phyloP scores from a whole-genome alignment of 2,797 vertebrate genomes.

The Liparis tanakae region DNA sequence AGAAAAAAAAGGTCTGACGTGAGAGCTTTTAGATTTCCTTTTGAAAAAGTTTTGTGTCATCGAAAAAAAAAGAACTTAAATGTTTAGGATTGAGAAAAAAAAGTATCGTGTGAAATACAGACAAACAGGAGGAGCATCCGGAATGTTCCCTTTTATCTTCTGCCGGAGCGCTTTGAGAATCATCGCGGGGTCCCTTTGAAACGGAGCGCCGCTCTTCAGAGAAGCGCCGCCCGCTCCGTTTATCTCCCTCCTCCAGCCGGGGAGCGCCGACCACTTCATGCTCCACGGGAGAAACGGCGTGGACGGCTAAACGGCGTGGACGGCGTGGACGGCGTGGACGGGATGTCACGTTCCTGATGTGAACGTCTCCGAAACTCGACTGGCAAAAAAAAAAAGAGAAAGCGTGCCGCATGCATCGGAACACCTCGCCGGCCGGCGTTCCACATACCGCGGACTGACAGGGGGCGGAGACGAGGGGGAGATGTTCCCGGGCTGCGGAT shows the following conservation, averaged over 20 bases:
- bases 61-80: no score
- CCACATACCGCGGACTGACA: constrained; percentile 54
- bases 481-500: constrained; percentile 77
- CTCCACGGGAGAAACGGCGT: no score
- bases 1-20: constrained; percentile 68
- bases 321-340: no score
- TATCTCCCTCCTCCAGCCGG: constrained; percentile 79
- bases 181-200: constrained; percentile 51
- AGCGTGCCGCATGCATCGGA: constrained; percentile 45
- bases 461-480: constrained; percentile 42
- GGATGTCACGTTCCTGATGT: no score
- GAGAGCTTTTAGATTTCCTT: constrained; percentile 64
- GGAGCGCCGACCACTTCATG: constrained; percentile 74
- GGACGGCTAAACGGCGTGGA: no score
- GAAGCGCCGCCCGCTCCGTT: constrained; percentile 72
- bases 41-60: constrained; percentile 66
- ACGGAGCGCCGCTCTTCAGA: constrained; percentile 72
- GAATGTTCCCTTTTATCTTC: constrained; percentile 38
- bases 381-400: constrained; percentile 47
- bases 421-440: constrained; percentile 52
- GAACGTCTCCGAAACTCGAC: constrained; percentile 75
- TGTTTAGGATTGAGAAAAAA: not conserved
- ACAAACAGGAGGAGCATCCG: constrained; percentile 41
- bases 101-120: constrained; percentile 44
- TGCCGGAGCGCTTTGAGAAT: constrained; percentile 57